These are phyloP conservation scores for Perognathus longimembris DNA, from an alignment of 2,113 vertebrate species.

Conservation along the genomic window DNA sequence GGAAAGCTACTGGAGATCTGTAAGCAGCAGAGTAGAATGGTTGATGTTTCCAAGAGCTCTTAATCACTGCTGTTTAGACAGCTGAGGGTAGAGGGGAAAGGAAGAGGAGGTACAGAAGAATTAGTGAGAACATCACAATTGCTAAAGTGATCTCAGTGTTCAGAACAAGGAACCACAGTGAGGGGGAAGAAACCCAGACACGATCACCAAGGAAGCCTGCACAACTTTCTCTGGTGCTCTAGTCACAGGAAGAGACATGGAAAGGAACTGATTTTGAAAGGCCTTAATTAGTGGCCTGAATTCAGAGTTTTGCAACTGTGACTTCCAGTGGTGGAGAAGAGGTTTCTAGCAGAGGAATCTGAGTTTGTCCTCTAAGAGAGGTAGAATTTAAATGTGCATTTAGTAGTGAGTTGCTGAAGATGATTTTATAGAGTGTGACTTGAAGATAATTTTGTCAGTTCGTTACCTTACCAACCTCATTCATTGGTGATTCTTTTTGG, in stretches of 20 bases:
- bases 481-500: not conserved
- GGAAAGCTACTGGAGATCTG: not conserved
- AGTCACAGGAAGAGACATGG: rapidly evolving
- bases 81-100: not conserved
- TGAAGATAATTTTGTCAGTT: not conserved
- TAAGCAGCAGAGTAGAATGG: not conserved
- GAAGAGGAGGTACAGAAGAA: not conserved
- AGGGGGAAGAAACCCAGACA: not conserved
- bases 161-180: too few species aligned
- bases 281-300: not conserved
- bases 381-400: not conserved
- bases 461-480: not conserved
- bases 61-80: not conserved
- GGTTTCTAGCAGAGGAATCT: not conserved
- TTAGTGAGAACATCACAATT: rapidly evolving
- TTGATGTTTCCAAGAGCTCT: not conserved
- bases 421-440: not conserved
- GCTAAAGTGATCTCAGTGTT: not conserved
- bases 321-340: not conserved
- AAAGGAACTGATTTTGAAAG: not conserved
- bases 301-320: not conserved
- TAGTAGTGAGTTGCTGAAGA: not conserved
- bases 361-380: not conserved
- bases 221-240: not conserved
- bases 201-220: not conserved